A percentile compares a stretch with the other conserved stretches of the same genome.
These are phyloP conservation scores for Conopomorpha cramerella DNA, from an alignment of 1,140 invertebrate genomes.

Conservation along the genomic window DNA sequence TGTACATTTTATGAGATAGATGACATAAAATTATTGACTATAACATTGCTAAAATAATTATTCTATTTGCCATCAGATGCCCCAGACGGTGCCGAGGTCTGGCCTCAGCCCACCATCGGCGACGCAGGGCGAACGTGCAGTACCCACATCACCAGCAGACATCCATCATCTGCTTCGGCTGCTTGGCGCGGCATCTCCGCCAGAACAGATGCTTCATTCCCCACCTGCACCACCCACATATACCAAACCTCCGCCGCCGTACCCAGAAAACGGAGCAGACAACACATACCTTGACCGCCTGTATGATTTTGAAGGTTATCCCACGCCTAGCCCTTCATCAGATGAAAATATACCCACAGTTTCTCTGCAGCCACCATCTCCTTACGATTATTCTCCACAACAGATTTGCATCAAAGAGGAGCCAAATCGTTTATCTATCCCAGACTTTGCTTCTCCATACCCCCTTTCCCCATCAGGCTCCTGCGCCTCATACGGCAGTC, in stretches of 20 bases:
- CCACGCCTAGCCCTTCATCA: conserved; percentile 52
- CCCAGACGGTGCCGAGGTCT: conserved; percentile 77
- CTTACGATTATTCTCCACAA: conserved; percentile 37
- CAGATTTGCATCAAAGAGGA: conserved; percentile 52
- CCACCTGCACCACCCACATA: conserved; percentile 35
- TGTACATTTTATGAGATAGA: too few species aligned
- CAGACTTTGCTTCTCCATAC: conserved; percentile 64
- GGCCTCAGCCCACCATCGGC: conserved; percentile 76
- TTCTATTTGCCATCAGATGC: conserved; percentile 70
- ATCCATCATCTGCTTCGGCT: conserved; percentile 59
- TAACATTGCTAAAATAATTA: too few species aligned
- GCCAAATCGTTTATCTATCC: conserved; percentile 54
- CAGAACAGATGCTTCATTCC: conserved; percentile 58
- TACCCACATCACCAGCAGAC: conserved; percentile 62
- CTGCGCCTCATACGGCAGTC: conserved; percentile 52
- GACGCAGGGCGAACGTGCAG: conserved; percentile 65
- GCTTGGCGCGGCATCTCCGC: conserved; percentile 57
- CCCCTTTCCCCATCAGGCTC: conserved; percentile 66
- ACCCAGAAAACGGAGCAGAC: conserved; percentile 35
- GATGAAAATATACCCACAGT: conserved; percentile 57
- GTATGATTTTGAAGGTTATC: conserved; percentile 49
- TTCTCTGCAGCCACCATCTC: conserved; percentile 48
- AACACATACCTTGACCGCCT: conserved; percentile 42
- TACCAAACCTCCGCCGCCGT: conserved; percentile 51
- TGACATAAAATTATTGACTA: too few species aligned